These are phyloP conservation scores for Hirtodrosophila histrioides DNA, from an alignment of 2,888 invertebrate genomes.

Conservation along the genomic window DNA sequence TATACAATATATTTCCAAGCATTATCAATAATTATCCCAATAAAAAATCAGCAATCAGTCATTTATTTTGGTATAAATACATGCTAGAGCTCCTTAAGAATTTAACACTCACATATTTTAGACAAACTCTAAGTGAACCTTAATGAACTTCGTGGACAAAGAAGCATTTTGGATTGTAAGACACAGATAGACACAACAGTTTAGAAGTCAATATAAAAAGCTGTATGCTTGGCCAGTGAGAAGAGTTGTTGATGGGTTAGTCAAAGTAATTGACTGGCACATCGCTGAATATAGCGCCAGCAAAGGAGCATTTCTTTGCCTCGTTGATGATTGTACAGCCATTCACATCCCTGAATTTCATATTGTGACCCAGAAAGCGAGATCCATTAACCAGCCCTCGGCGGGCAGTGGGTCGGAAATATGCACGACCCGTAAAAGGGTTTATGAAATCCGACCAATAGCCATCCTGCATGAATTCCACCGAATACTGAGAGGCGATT, in stretches of 20 bases:
- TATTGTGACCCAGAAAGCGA: constrained; percentile 38
- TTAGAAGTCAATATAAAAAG: no score
- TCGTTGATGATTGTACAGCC: constrained; percentile 62
- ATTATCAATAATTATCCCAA: no score
- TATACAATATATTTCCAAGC: no score
- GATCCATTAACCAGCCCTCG: neutral
- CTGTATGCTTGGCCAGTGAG: no score
- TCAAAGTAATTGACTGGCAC: constrained; percentile 43
- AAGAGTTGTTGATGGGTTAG: neutral
- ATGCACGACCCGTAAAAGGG: constrained; percentile 64
- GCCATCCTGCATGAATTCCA: constrained; percentile 38
- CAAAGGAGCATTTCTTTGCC: constrained; percentile 41
- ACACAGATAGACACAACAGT: no score
- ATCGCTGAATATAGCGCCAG: constrained; percentile 59
- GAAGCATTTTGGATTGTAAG: no score
- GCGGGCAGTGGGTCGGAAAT: constrained; percentile 29
- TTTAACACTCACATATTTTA: no score
- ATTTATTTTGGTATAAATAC: no score
- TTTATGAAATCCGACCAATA: constrained; percentile 70
- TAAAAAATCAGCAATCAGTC: no score
- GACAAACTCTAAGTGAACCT: no score
- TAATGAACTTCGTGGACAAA: no score
- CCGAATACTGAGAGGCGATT: constrained; percentile 40
- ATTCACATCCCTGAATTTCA: constrained; percentile 36
- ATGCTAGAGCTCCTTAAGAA: no score